phyloP scores from a whole-genome alignment of 2,113 vertebrate species.

The Odontesthes bonariensis region DNA sequence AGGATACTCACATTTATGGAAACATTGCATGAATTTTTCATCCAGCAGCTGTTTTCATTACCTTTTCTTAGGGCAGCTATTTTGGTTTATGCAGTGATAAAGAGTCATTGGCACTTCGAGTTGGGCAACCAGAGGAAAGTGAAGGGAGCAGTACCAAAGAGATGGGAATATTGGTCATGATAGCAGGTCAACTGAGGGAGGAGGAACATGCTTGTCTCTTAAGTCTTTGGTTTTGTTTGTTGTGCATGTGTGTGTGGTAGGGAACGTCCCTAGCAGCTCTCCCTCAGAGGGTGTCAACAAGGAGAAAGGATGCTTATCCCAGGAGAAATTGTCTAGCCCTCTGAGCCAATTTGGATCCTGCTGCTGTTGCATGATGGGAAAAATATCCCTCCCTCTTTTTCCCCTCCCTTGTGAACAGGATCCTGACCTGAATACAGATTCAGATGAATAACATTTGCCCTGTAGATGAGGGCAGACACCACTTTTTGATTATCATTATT shows the following conservation, averaged over 20 bases:
- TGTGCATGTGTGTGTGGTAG: conserved; percentile 35
- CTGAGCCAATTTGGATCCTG: conserved; percentile 80
- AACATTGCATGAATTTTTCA: conserved; percentile 74
- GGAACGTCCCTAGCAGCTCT: conserved; percentile 60
- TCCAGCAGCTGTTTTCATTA: conserved; percentile 73
- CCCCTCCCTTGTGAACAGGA: conserved; percentile 60
- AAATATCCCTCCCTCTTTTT: conserved; percentile 65
- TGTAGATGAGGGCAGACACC: conserved; percentile 47
- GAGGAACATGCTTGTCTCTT: conserved; percentile 9
- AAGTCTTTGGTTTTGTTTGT: conserved; percentile 39
- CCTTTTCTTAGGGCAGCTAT: conserved; percentile 60
- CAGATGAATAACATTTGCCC: conserved; percentile 60
- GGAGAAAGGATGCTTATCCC: conserved; percentile 74
- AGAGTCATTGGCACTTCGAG: conserved; percentile 45
- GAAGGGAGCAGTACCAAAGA: conserved; percentile 28
- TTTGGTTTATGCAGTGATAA: conserved; percentile 51
- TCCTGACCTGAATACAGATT: conserved; percentile 83
- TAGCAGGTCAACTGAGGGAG: conserved; percentile 43
- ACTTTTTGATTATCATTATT: conserved; percentile 47
- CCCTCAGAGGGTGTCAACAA: conserved; percentile 64
- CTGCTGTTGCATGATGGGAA: conserved; percentile 81
- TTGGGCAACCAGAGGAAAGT: conserved; percentile 46
- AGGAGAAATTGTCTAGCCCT: conserved; percentile 73
- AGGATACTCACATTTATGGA: conserved; percentile 68
- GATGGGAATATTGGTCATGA: conserved; percentile 19